These are phyloP conservation scores for Phrynosoma platyrhinos DNA, from an alignment of 2,113 vertebrate species.

Conservation along the genomic window DNA sequence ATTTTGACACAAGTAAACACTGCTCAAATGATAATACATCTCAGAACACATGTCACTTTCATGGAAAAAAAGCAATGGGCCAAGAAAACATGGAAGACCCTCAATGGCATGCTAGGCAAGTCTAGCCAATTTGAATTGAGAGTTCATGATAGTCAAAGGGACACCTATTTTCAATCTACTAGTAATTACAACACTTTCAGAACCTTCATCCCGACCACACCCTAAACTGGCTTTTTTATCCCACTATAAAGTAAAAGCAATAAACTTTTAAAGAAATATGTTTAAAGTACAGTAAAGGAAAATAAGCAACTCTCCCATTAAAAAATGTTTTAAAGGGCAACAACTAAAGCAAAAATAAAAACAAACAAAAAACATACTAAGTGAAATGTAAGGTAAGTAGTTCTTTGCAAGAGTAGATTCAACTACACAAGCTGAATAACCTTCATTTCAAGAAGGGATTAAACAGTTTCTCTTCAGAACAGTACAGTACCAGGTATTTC, in stretches of 20 bases:
- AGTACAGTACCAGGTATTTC: neutral
- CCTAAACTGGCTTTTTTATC: neutral
- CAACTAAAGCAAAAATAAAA: neutral
- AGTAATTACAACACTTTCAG: neutral
- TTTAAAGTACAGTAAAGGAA: neutral
- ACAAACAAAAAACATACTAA: neutral
- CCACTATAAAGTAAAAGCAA: neutral
- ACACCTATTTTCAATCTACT: neutral
- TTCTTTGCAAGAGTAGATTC: neutral
- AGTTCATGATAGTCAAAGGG: neutral
- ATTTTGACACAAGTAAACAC: fast-evolving
- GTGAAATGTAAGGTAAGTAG: neutral
- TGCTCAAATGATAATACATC: neutral
- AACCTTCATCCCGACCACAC: slow-evolving; percentile 37
- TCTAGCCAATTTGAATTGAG: neutral
- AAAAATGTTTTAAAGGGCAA: neutral
- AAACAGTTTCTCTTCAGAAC: no score
- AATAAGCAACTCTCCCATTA: slow-evolving; percentile 40
- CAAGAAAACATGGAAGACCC: neutral
- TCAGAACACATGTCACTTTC: neutral
- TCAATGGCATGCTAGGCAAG: neutral
- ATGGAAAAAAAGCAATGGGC: neutral
- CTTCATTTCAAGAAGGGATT: neutral
- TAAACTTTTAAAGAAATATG: neutral
- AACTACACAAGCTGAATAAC: neutral